Base-by-base conservation (phyloP, 2,797 vertebrate species). In the Clamator glandarius region DNA sequence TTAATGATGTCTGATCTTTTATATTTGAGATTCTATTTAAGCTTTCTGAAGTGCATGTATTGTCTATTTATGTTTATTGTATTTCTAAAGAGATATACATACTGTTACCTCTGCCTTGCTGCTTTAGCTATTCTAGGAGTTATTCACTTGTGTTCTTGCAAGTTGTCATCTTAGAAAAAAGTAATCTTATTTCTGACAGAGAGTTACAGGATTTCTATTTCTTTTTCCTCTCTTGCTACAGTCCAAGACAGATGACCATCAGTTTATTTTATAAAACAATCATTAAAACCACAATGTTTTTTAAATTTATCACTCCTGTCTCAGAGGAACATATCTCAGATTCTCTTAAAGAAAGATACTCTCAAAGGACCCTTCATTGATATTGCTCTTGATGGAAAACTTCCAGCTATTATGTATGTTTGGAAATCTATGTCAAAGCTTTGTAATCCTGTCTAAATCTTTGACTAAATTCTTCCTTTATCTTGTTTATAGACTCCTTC, bases 101-200 rank as follows among this genome's bases (percentile, higher is more conserved):
- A n/a, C 36, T 39, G 17, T 55, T 72, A 50, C 39, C 81, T 84
- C 39, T 69, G 15, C 31, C 25, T 87, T 61, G 15, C 31, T 72
- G n/a, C 2, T 0, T 69, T 61, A 51, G 29, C 33, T 0, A 0
- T 73, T 81, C 35, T 54, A 33, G 1, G 4, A 73, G 21, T 68
- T 57, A 59, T 33, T 93, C 5, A 28, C 48, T 20, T 44, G 9
- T 81, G 16, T 36, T 86, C 33, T 74, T 87, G 25, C n/a, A 54
- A 72, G 24, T 12, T 79, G 16, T 62, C 31, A 39, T 19, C 29
- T 72, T 25, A 82, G 46, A 79, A 55, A 84, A 39, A 89, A 31
- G 7, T 41, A 58, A 81, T 39, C 26, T 6, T 57, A 3, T 36
- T 81, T 35, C 36, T 79, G 28, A 41, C 13, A 61, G 18, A 75